Base-by-base conservation (phyloP, 2,888 invertebrate genomes). In the Pheosia tremula region DNA sequence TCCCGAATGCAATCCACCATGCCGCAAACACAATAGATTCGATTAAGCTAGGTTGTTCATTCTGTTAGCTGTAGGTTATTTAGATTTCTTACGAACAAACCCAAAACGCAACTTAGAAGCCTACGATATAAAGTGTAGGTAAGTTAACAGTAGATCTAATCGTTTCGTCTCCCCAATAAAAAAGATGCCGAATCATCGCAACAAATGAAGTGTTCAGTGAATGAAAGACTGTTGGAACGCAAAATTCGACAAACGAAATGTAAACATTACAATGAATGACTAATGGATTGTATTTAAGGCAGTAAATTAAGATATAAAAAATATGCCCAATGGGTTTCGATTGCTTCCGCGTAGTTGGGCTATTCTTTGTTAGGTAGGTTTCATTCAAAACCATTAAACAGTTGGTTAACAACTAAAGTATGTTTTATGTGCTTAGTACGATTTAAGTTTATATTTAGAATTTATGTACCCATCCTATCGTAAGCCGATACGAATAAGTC, bases 241-340 rank as follows among this genome's bases (percentile, higher is more conserved):
- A 10, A n/a, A 54, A 39, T 39, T 10, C n/a, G n/a, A 55, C 55
- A 55, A 55, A 55, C n/a, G 55, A 39, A 55, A 55, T 55, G 55
- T 38, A 39, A 53, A 53, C 53, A 38, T 53, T 53, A 53, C 37
- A 53, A 37, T 53, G 53, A 55, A 39, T 55, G 55, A 55, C 39
- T 55, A 55, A 55, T 55, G 55, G 38, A 55, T 38, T 55, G 39
- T 39, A 39, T 55, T 55, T 53, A 6, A 55, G 11, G 36, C 37
- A 24, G 53, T 55, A 55, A 55, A 55, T 56, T 49, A 56, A 41
- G 52, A 39, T n/a, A 5, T 13, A 10, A 55, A 55, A 38, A 39
- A 39, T 55, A 39, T 11, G 37, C 5, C 37, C 3, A 53, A 53
- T 53, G 4, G 47, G 47, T 11, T 4, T 11, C n/a, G 47, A 47